Conservation (phyloP, 2,113 vertebrate genomes). For the Rissa tridactyla region DNA sequence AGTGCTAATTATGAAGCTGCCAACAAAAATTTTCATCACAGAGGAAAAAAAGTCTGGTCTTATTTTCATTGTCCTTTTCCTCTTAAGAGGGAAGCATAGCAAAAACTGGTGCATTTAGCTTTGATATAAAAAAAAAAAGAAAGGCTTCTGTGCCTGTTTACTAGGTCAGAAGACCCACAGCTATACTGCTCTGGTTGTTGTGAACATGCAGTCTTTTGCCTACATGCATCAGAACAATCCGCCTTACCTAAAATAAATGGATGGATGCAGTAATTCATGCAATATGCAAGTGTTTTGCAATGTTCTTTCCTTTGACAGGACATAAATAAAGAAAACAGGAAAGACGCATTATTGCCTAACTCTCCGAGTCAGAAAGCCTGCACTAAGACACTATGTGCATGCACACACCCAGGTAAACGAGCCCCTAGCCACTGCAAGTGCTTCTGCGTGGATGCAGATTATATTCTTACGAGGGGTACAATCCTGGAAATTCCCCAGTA, state of each 20-base stretch:
- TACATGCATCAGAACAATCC: background rate
- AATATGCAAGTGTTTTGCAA: slow-evolving; percentile 1
- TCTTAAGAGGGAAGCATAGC: background rate
- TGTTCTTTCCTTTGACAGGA: background rate
- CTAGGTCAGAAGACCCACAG: background rate
- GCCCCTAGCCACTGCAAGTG: background rate
- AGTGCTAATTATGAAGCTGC: background rate
- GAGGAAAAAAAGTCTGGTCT: background rate
- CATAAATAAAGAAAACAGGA: slow-evolving; percentile 15
- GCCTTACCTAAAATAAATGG: background rate
- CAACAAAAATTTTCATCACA: background rate
- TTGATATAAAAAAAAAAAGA: background rate
- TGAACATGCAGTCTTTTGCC: background rate
- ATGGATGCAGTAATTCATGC: background rate
- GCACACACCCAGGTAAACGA: background rate
- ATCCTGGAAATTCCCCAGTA: background rate
- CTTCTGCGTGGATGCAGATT: background rate
- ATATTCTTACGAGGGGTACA: fast-evolving
- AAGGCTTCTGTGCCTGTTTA: background rate
- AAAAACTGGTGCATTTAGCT: background rate
- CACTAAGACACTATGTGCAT: background rate
- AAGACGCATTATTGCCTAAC: background rate
- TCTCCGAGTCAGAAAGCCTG: background rate
- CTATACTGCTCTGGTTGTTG: background rate
- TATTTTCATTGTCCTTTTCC: background rate